Evolutionary conservation across 2,888 invertebrate species (phyloP), one percentile per base, ranked within the genome.

Genomic region (Drosophila anomelani): DNA sequence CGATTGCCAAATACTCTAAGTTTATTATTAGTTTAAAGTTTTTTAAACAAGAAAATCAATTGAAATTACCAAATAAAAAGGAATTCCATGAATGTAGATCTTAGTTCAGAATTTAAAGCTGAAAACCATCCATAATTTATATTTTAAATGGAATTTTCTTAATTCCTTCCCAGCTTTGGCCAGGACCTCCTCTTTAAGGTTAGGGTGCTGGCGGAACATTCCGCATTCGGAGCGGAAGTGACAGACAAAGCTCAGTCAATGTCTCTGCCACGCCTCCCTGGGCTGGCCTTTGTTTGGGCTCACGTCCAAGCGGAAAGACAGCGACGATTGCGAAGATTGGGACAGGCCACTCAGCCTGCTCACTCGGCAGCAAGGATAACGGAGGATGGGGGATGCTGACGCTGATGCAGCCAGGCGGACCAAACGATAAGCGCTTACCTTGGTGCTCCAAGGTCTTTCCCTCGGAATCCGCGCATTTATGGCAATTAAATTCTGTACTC

Each of bases 401-500:
- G 49, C 32, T 7, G 55, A 75, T 46, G 75, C 67, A 75, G 64
- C 75, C 53, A 61, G 57, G 74, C 59, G 75, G 46, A 51, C 49
- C 57, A 23, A 57, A 57, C 56, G 75, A 75, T 75, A 75, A 75
- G 59, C 66, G 55, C 26, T 55, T 47, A 68, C 67, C 67, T 68
- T 68, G 67, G 44, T 17, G 23, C 26, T 36, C 29, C 32, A 17
- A 38, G 39, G 12, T 3, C 44, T 20, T 62, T 36, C 12, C 34
- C 38, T 23, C 23, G 38, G 32, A 51, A 61, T 75, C 46, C 70
- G 58, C 62, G 74, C 71, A 81, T 77, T 86, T 79, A 81, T 79
- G 76, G 80, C 87, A 87, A 84, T 87, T 87, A 81, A 76, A 76
- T 73, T 74, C 10, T 34, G 23, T 38, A 10, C 39, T 26, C 34